Conservation (phyloP, 2,113 vertebrate species). For the Diphyllodes magnificus region DNA sequence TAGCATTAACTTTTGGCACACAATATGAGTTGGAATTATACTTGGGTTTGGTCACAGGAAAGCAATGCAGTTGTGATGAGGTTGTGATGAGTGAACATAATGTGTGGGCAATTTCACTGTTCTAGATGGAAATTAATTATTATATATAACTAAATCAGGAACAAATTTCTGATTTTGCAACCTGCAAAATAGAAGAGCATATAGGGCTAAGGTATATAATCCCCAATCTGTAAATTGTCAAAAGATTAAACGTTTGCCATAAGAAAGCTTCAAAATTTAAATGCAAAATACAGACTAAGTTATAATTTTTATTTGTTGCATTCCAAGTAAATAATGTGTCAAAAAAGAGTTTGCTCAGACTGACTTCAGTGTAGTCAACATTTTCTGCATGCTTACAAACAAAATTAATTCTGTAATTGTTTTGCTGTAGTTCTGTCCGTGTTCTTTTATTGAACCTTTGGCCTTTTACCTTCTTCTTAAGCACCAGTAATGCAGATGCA, state of each 20-base stretch:
- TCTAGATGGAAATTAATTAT: background rate
- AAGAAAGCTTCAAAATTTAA: background rate
- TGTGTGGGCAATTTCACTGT: fast-evolving
- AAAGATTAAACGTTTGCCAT: background rate
- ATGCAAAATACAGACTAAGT: background rate
- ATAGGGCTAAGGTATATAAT: background rate
- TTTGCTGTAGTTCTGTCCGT: background rate
- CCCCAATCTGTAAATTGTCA: background rate
- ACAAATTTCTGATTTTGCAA: background rate
- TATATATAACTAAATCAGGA: background rate
- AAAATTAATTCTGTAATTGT: background rate
- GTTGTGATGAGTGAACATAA: background rate
- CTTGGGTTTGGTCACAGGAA: background rate
- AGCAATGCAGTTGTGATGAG: background rate
- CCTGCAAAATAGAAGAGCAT: background rate
- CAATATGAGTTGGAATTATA: background rate
- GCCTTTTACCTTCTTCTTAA: background rate
- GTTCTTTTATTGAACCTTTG: background rate
- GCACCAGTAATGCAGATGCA: background rate
- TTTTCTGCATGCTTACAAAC: background rate
- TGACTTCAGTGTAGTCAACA: background rate
- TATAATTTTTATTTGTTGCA: background rate
- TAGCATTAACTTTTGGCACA: background rate
- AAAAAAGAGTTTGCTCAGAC: background rate
- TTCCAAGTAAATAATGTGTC: background rate